Evolutionary conservation across 53 echinoderm and acorn worm genomes (phyloP).

Genomic region (Crossaster papposus): DNA sequence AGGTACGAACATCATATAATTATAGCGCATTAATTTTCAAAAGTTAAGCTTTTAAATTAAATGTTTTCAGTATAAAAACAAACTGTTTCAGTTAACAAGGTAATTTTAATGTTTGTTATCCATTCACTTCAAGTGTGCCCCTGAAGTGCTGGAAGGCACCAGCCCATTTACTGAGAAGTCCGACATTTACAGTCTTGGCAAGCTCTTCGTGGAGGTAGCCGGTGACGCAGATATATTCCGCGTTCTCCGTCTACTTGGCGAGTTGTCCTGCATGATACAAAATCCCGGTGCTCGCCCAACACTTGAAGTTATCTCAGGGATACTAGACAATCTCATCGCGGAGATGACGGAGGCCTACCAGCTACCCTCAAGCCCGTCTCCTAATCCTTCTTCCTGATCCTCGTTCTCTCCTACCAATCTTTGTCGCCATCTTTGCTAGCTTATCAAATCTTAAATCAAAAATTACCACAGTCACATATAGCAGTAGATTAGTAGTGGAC

Average conservation of each 20-base stretch:
- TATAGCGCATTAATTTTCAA: no score
- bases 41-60: no score
- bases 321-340: background rate
- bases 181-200: conserved; percentile 42
- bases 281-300: background rate
- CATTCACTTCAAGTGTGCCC: conserved; percentile 13
- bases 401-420: background rate
- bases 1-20: background rate
- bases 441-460: conserved; percentile 1
- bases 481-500: background rate
- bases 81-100: background rate
- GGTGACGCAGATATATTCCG: background rate
- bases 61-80: no score
- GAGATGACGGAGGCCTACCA: background rate
- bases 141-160: conserved; percentile 18
- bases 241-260: conserved; percentile 19
- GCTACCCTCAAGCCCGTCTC: background rate
- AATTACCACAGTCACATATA: background rate
- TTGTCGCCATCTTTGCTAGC: conserved; percentile 11
- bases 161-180: background rate
- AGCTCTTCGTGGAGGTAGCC: conserved; percentile 28
- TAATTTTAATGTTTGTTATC: background rate
- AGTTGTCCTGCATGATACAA: conserved; percentile 43
- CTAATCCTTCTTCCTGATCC: background rate
- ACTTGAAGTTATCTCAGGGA: conserved; percentile 1